Evolutionary conservation across 1,140 invertebrate genomes (phyloP).

Genomic region (Yoshiicerus persimilis): DNA sequence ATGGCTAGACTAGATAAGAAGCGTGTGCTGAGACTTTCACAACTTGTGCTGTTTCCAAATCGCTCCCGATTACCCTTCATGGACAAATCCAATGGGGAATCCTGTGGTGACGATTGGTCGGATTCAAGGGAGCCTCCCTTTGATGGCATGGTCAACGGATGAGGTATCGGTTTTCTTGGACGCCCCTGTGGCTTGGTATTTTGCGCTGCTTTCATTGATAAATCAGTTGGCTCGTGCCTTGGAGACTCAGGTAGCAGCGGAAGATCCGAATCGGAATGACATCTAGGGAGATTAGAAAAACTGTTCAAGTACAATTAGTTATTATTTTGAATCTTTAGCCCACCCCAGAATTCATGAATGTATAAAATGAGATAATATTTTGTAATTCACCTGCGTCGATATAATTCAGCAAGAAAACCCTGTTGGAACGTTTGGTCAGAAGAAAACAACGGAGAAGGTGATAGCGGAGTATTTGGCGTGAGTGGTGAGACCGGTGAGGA

Average conservation of each 20-base stretch:
- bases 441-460: slow-evolving; percentile 52
- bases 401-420: slow-evolving; percentile 53
- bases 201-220: slow-evolving; percentile 34
- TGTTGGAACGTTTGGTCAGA: slow-evolving; percentile 54
- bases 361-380: not conserved
- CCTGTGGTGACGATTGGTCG: slow-evolving; percentile 64
- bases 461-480: slow-evolving; percentile 57
- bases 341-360: not conserved
- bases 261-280: slow-evolving; percentile 74
- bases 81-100: slow-evolving; percentile 81
- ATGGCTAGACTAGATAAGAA: slow-evolving; percentile 51
- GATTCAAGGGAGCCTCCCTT: slow-evolving; percentile 56
- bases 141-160: slow-evolving; percentile 55
- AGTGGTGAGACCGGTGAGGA: slow-evolving; percentile 63
- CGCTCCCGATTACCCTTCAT: slow-evolving; percentile 61
- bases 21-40: slow-evolving; percentile 46
- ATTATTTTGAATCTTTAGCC: not conserved
- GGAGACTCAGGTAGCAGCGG: slow-evolving; percentile 51
- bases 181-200: slow-evolving; percentile 15
- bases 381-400: slow-evolving; percentile 43
- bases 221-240: slow-evolving; percentile 41
- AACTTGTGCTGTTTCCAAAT: slow-evolving; percentile 44
- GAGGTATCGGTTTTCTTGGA: slow-evolving; percentile 51
- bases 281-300: slow-evolving; percentile 55
- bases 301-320: not conserved